Evolutionary conservation across 2,797 vertebrate species (phyloP), one percentile per base, ranked within the genome.

Genomic region (Moxostoma hubbsi): DNA sequence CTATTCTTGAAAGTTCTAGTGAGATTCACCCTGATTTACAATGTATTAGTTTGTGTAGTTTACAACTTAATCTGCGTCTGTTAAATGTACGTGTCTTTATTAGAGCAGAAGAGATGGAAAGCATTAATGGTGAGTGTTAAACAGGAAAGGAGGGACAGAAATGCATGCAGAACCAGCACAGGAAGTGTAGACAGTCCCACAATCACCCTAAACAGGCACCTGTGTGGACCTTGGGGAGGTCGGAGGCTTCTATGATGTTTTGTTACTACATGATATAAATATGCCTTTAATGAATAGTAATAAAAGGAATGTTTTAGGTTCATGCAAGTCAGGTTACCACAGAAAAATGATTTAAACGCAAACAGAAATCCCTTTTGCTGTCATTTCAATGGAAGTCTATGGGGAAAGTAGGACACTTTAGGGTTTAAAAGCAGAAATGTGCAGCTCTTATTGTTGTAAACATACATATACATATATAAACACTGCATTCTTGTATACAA

Each of bases 181-280:
- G 63, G 71, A 79, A 85, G 81, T 81, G 87, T 75, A 89, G 82
- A 87, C 83, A 90, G 86, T 86, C 85, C 82, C 77, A 86, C 84
- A 70, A 75, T 86, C 86, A 82, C 66, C 85, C 57, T 83, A 73
- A 84, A 85, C 71, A 74, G 85, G 82, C 82, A 73, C 84, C 80
- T 66, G 82, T 58, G 67, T 55, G 67, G 64, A 67, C 49, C 36
- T 2, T 0, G 43, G 16, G 64, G 75, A 59, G 75, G 24, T 12
- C 10, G 64, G 54, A 67, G 54, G 63, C 1, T n/a, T 12, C 10
- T 0, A 5, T 6, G 7, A 55, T 5, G 5, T 12, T 24, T 24
- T 6, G 5, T 62, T 10, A 47, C 55, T n/a, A 59, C 55, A 73
- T 46, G 13, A 49, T 15, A 24, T 9, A 5, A 5, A 8, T 53